Percentiles rank a stretch among this genome's conserved stretches.
phyloP scores from a whole-genome alignment of 2,888 invertebrate species.

The Drosophila macrothrix region DNA sequence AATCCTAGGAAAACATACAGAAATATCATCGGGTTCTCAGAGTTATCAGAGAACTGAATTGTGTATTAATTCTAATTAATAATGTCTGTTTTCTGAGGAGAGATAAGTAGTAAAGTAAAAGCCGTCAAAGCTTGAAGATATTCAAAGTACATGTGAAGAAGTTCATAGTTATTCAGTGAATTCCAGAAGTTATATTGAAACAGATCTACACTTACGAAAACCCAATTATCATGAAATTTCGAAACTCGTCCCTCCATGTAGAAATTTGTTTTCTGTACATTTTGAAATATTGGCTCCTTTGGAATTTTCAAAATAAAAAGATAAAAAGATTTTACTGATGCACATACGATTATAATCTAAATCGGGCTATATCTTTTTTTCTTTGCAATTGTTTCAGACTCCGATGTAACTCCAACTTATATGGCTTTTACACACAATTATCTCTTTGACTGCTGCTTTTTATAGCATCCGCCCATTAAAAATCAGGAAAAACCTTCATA shows the following conservation, averaged over 20 bases:
- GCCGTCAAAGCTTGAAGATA: background rate
- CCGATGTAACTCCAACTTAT: too few relatives aligned
- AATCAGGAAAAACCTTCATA: rapidly evolving
- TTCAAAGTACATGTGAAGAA: background rate
- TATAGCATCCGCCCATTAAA: background rate
- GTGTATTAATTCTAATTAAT: too few relatives aligned
- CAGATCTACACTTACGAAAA: background rate
- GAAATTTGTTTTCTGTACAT: background rate
- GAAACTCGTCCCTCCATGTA: background rate
- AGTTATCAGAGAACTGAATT: background rate
- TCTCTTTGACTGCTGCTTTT: background rate
- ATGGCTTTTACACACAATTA: background rate
- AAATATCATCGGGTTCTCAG: background rate
- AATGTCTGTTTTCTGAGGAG: background rate
- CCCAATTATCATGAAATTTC: background rate
- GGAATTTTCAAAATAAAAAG: background rate
- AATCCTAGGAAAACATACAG: background rate
- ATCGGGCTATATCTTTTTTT: background rate
- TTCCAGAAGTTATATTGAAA: background rate
- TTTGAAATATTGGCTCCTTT: background rate
- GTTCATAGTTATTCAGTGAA: background rate
- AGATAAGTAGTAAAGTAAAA: too few relatives aligned
- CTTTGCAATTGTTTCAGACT: background rate
- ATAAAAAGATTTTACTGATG: background rate
- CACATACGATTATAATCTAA: background rate